Conservation (phyloP, 2,888 invertebrate genomes). For the Eupeodes luniger region DNA sequence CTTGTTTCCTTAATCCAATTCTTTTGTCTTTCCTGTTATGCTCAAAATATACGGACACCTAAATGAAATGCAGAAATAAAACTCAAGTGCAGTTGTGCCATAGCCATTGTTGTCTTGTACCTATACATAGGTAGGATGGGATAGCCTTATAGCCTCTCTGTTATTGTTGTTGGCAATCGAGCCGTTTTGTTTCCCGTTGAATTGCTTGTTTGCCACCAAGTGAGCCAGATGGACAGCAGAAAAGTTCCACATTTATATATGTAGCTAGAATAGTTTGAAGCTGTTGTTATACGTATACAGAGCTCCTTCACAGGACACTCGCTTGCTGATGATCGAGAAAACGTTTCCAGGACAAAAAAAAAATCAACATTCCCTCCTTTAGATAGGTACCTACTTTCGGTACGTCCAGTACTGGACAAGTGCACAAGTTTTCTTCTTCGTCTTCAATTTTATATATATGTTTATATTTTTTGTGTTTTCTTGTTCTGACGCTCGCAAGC, state of each 20-base stretch:
- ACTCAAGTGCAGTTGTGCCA: constrained; percentile 50
- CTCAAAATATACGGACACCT: constrained; percentile 42
- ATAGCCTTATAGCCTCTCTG: background rate
- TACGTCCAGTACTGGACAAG: constrained; percentile 52
- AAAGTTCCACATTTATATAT: background rate
- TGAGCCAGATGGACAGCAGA: constrained; percentile 33
- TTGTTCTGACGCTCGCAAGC: constrained; percentile 52
- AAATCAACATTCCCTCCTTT: background rate
- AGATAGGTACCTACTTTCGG: background rate
- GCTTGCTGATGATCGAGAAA: constrained; percentile 52
- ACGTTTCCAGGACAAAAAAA: constrained; percentile 18
- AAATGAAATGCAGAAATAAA: constrained; percentile 72
- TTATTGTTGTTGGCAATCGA: constrained; percentile 31
- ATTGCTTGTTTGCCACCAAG: constrained; percentile 64
- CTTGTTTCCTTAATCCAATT: constrained; percentile 75
- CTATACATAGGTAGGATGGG: no score
- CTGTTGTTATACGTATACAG: constrained; percentile 2
- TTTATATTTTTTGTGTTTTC: constrained; percentile 1
- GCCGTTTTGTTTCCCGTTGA: constrained; percentile 47
- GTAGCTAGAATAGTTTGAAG: constrained; percentile 3
- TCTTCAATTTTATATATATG: background rate
- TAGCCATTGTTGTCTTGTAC: background rate
- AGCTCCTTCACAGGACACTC: constrained; percentile 35
- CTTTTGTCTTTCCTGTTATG: constrained; percentile 66
- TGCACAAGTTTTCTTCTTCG: constrained; percentile 49